Percentiles rank a stretch among this genome's conserved stretches.
phyloP scores from a whole-genome alignment of 2,113 vertebrate genomes.

The Bucco capensis region DNA sequence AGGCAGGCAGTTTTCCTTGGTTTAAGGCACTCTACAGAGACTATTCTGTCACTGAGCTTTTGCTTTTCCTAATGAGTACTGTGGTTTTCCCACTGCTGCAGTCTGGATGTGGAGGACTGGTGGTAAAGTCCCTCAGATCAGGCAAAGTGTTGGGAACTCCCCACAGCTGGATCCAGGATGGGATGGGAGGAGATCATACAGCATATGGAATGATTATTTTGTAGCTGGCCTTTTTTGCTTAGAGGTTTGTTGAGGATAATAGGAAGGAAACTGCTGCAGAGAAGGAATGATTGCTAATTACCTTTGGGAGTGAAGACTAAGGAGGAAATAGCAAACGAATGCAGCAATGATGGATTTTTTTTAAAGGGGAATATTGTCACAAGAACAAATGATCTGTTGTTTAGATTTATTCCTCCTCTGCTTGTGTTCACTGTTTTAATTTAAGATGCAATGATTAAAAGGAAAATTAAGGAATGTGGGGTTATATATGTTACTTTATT shows the following conservation, averaged over 20 bases:
- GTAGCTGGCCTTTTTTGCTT: neutral
- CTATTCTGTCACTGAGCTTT: neutral
- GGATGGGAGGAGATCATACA: neutral
- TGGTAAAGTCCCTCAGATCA: neutral
- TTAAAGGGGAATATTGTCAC: neutral
- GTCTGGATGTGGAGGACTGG: neutral
- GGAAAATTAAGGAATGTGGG: neutral
- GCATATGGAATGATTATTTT: neutral
- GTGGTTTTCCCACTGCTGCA: neutral
- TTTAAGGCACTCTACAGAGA: neutral
- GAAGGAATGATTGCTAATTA: fast-evolving
- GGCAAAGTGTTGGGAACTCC: neutral
- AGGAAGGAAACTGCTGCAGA: neutral
- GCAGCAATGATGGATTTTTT: slow-evolving; percentile 15
- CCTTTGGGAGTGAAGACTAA: slow-evolving; percentile 62
- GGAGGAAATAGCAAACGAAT: slow-evolving; percentile 78
- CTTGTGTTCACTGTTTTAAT: neutral
- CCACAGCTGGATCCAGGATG: neutral
- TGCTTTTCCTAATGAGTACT: neutral
- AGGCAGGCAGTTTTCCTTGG: neutral
- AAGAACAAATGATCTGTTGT: neutral
- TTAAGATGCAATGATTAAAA: neutral
- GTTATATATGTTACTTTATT: neutral
- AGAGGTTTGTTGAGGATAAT: neutral
- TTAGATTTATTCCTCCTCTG: neutral